phyloP scores from a whole-genome alignment of 1,140 invertebrate species.

The Microplitis demolitor region DNA sequence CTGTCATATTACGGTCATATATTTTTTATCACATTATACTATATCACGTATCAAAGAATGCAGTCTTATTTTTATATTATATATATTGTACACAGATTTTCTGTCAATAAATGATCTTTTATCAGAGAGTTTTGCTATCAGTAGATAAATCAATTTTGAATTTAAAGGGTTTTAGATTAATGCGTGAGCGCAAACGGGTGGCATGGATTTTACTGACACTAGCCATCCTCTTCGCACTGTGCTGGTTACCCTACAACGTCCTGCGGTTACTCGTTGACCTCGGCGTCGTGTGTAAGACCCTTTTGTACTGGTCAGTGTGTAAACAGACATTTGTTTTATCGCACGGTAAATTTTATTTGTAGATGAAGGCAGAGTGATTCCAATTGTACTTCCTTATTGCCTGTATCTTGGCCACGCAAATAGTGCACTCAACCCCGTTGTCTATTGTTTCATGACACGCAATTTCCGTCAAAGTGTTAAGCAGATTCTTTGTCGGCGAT shows the following conservation, averaged over 20 bases:
- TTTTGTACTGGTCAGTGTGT: neutral
- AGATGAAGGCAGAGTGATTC: constrained; percentile 32
- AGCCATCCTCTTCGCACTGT: constrained; percentile 75
- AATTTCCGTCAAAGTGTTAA: constrained; percentile 78
- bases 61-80: no score
- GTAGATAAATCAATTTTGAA: neutral
- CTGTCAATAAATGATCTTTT: no score
- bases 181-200: constrained; percentile 71
- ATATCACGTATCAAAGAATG: no score
- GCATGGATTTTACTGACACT: constrained; percentile 76
- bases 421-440: constrained; percentile 85
- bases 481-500: constrained; percentile 63
- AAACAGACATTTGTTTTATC: neutral
- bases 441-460: constrained; percentile 87
- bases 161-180: constrained; percentile 66
- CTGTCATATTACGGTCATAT: no score
- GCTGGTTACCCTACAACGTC: constrained; percentile 81
- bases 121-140: neutral
- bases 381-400: constrained; percentile 55
- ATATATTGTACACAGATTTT: no score
- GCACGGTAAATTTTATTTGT: constrained; percentile 28
- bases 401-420: constrained; percentile 74
- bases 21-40: no score
- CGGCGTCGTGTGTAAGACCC: constrained; percentile 39
- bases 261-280: constrained; percentile 70